Base-by-base conservation (phyloP, 2,113 vertebrate genomes). In the Muntiacus muntjak region DNA sequence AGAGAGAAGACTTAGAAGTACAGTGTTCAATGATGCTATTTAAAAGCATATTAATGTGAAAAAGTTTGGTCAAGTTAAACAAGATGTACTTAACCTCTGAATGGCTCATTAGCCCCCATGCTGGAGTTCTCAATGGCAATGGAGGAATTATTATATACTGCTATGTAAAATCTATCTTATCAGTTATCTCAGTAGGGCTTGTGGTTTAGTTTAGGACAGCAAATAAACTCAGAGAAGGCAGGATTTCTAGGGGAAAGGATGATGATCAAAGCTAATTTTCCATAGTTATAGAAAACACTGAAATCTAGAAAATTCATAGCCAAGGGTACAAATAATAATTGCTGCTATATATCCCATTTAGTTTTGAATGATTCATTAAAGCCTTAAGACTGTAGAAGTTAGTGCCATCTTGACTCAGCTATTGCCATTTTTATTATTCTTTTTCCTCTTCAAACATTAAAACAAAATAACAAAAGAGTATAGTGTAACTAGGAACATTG, bases 1-100 rank as follows among this genome's bases (percentile, higher is more conserved):
- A 52, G 10, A 40, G 26, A 17, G 14, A 57, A 3, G 74, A 96
- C 92, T 85, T 94, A 78, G 4, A 74, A 81, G 4, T 81, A 92
- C 15, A 33, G 43, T 6, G 88, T 96, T 96, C 86, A 98, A 93
- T 93, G 95, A 95, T 55, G 23, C 25, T 84, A 6, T 50, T 81
- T 92, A 43, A 81, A 55, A 43, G 1, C 28, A 58, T 86, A 97
- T 87, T 94, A 93, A 91, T 58, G 7, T 86, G 19, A 79, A 91
- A 82, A 82, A 83, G 28, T 89, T 86, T 96, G 17, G 45, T n/a
- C 71, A 89, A 36, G 50, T 95, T 96, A 95, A 91, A 88, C 23
- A 88, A 89, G 50, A 85, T 6, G 78, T 60, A 85, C 14, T 95
- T 97, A 97, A 95, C 81, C 85, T 92, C 36, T 86, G 45, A 94